Conservation (phyloP, 1,140 invertebrate species). For the Hyles vespertilio region DNA sequence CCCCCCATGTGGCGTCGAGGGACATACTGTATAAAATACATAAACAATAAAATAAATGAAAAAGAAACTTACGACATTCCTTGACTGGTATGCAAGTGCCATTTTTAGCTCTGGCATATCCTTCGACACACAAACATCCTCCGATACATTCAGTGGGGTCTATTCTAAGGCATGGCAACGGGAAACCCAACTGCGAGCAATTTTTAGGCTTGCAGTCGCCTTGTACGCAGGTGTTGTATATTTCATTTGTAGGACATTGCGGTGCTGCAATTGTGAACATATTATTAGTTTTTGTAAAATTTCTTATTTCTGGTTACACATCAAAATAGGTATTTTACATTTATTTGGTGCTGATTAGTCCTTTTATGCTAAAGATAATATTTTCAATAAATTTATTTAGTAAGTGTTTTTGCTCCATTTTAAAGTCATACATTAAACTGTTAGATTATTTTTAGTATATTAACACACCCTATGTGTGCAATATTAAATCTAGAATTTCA, state of each 20-base stretch:
- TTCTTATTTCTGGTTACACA: neutral
- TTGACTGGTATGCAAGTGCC: conserved; percentile 24
- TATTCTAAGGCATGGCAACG: neutral
- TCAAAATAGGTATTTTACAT: neutral
- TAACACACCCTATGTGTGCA: too few species aligned
- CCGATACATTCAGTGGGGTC: conserved; percentile 5
- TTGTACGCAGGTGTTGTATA: conserved; percentile 4
- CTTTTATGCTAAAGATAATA: too few species aligned
- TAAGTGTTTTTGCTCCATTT: too few species aligned
- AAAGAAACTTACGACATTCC: conserved; percentile 25
- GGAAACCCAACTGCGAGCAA: conserved; percentile 4
- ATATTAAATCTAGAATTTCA: neutral
- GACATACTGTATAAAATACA: too few species aligned
- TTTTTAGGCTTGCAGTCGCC: conserved; percentile 4
- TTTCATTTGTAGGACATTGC: conserved; percentile 6
- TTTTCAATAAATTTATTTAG: too few species aligned
- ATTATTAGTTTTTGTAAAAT: neutral
- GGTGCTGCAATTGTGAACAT: neutral
- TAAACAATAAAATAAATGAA: too few species aligned
- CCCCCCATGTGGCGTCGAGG: too few species aligned
- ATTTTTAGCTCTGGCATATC: conserved; percentile 13
- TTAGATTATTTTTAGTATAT: too few species aligned
- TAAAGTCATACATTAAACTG: too few species aligned
- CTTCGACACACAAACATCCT: conserved; percentile 24
- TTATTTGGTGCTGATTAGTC: too few species aligned